Percentiles rank a stretch among this genome's conserved stretches.
Evolutionary conservation across 2,797 vertebrate genomes (phyloP).

Genomic region (Danio tinwini): DNA sequence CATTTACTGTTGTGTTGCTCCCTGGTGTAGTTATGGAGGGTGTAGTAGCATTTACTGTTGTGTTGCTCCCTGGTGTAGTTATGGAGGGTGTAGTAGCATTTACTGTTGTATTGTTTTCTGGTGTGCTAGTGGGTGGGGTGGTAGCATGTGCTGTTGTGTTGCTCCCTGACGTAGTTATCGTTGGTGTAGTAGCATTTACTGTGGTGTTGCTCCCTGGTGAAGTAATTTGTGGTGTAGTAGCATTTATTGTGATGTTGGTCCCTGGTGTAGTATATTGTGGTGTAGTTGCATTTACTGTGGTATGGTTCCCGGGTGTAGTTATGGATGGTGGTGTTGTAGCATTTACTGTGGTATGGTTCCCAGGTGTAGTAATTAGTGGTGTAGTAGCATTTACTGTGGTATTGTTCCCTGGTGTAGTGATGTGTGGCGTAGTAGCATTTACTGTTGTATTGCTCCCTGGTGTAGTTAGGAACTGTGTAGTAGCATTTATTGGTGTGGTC

Average conservation of each 20-base stretch:
- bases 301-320: background rate
- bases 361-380: background rate
- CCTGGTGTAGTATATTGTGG: background rate
- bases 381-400: slow-evolving; percentile 3
- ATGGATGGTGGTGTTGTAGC: background rate
- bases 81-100: background rate
- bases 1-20: slow-evolving; percentile 26
- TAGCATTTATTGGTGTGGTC: slow-evolving; percentile 14
- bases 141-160: slow-evolving; percentile 27
- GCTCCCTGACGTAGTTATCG: background rate
- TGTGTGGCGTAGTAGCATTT: slow-evolving; percentile 5
- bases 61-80: background rate
- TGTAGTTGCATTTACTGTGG: background rate
- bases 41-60: background rate
- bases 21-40: background rate
- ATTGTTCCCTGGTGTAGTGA: background rate
- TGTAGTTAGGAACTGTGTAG: slow-evolving; percentile 24
- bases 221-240: background rate
- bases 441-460: slow-evolving; percentile 1
- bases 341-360: background rate
- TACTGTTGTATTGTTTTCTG: background rate
- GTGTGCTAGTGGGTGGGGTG: slow-evolving; percentile 15
- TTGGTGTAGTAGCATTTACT: background rate
- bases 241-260: background rate
- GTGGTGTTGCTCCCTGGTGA: background rate